Percentiles rank a stretch among this genome's conserved stretches.
Conservation (phyloP, 2,797 vertebrate species). For the Xenentodon cancila region DNA sequence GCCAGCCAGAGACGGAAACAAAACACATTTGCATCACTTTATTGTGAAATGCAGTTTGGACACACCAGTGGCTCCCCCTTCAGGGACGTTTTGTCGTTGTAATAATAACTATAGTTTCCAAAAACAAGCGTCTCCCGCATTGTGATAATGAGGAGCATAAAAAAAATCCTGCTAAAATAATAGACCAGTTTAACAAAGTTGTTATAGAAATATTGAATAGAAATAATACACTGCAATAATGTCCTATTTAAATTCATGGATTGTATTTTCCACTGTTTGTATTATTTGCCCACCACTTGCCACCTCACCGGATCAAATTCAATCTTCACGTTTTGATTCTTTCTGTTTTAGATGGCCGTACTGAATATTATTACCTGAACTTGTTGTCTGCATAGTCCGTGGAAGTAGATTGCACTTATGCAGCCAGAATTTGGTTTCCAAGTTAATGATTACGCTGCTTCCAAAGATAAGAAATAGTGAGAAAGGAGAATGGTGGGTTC, state of each 20-base stretch:
- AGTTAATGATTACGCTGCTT: conserved; percentile 62
- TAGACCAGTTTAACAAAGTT: too few relatives aligned
- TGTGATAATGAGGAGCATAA: neutral
- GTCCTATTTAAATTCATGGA: too few relatives aligned
- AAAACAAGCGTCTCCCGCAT: neutral
- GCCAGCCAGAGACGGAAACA: neutral
- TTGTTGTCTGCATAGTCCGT: conserved; percentile 5
- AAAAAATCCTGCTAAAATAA: too few relatives aligned
- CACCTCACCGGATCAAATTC: neutral
- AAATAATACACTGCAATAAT: too few relatives aligned
- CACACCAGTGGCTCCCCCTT: neutral
- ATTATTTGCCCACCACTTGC: too few relatives aligned
- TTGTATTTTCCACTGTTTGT: too few relatives aligned
- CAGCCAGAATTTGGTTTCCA: neutral
- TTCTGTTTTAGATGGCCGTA: neutral
- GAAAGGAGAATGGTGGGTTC: neutral
- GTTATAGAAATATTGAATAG: too few relatives aligned
- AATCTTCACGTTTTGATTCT: neutral
- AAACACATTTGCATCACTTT: neutral
- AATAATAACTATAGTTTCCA: neutral
- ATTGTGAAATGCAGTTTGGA: neutral
- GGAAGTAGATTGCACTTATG: neutral
- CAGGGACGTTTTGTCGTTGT: conserved; percentile 11
- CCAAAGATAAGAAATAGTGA: conserved; percentile 43
- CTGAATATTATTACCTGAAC: conserved; percentile 1